Evolutionary conservation across 2,888 invertebrate genomes (phyloP), one percentile per base, ranked within the genome.

Genomic region (Tholera decimalis): DNA sequence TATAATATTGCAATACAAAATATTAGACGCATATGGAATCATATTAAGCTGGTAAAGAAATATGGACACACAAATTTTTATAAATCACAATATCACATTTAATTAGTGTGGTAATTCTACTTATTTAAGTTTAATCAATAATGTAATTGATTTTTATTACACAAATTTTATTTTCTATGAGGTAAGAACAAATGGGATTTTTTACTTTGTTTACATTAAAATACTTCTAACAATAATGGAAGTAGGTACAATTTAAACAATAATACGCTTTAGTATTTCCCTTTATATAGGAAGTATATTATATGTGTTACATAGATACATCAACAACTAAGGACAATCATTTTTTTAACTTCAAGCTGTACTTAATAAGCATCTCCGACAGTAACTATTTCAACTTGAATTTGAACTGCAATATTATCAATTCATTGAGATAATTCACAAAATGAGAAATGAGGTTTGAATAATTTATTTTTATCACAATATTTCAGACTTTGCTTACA

Each of bases 381-480:
- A 71, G 33, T 61, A 53, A 49, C 46, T 58, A 69, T 35, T 47
- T 53, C 28, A 73, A 80, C 81, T 77, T 71, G 71, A 63, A 79
- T 73, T 80, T 80, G 68, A 76, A 79, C 74, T 77, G 77, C 67
- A 57, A 60, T 74, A 74, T 68, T 76, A 85, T 75, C 39, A 64
- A 58, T 68, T 50, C 41, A 50, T 77, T 75, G 50, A 73, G 57
- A 63, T 57, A 79, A 55, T 61, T 55, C 64, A 72, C 64, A 70
- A 82, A 83, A 80, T 86, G 81, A 80, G 77, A 82, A 82, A 83
- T 83, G 85, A 75, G 86, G 85, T 87, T 85, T 86, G 85, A 88
- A 88, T 86, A 89, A 89, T 88, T 89, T 89, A 86, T 80, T 81
- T 83, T 83, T 92, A 93, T 92, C 92, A 92, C 92, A 89, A 86